A percentile compares a stretch with the other conserved stretches of the same genome.
These are phyloP conservation scores for Clostera curtula DNA, from an alignment of 2,888 invertebrate genomes.

Conservation along the genomic window DNA sequence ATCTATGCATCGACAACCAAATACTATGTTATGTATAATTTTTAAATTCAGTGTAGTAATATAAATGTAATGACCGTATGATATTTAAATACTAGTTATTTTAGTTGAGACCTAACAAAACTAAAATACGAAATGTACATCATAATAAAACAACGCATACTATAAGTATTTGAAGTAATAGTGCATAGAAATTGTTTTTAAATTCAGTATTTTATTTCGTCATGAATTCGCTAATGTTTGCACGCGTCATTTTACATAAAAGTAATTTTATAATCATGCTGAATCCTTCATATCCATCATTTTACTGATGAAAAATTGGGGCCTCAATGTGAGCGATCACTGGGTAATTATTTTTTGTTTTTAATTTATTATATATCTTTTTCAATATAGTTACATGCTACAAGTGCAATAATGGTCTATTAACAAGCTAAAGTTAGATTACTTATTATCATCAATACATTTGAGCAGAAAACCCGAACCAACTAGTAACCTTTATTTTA, in stretches of 20 bases:
- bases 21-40: slow-evolving; percentile 4
- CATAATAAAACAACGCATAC: slow-evolving; percentile 26
- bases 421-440: no score
- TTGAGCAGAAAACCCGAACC: no score
- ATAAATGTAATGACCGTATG: slow-evolving; percentile 40
- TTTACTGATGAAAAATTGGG: slow-evolving; percentile 7
- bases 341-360: slow-evolving; percentile 1
- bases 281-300: slow-evolving; percentile 26
- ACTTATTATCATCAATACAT: no score
- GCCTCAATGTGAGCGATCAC: slow-evolving; percentile 6
- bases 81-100: slow-evolving; percentile 25
- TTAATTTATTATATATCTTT: no score
- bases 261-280: slow-evolving; percentile 21
- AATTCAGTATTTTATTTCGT: slow-evolving; percentile 17
- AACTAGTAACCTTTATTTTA: no score
- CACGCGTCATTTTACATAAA: slow-evolving; percentile 24
- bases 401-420: no score
- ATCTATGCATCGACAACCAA: slow-evolving; percentile 7
- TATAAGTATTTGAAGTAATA: slow-evolving; percentile 18
- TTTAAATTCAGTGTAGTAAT: slow-evolving; percentile 27
- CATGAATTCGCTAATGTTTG: slow-evolving; percentile 20
- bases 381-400: no score
- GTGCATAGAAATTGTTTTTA: slow-evolving; percentile 12
- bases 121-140: slow-evolving; percentile 8
- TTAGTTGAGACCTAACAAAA: background rate